These are phyloP conservation scores for Amblyopsis hoosieri DNA, from an alignment of 2,797 vertebrate genomes.

Conservation along the genomic window DNA sequence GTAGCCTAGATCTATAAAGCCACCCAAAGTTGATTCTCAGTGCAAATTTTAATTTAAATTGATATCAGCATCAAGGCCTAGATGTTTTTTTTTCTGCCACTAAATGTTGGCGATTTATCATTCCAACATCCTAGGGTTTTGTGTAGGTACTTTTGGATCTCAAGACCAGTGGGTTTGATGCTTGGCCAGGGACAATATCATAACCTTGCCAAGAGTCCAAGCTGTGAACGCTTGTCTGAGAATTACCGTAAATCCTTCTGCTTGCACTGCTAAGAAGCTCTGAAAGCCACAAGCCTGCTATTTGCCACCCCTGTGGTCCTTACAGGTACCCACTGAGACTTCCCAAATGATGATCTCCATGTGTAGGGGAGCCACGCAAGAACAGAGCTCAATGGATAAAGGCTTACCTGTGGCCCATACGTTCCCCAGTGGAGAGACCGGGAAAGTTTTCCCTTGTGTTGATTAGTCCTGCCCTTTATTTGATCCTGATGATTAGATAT, in stretches of 20 bases:
- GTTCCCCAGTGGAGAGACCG: conserved; percentile 60
- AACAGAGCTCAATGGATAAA: conserved; percentile 75
- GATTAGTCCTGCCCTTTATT: conserved; percentile 71
- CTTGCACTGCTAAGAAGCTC: conserved; percentile 79
- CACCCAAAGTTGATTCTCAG: conserved; percentile 73
- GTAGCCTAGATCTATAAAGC: conserved; percentile 70
- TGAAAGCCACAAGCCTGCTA: conserved; percentile 78
- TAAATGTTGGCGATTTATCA: conserved; percentile 83
- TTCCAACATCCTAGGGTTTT: conserved; percentile 82
- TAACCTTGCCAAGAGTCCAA: conserved; percentile 80
- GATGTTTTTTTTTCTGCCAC: conserved; percentile 79
- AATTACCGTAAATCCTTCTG: conserved; percentile 85
- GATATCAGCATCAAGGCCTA: conserved; percentile 80
- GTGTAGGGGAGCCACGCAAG: conserved; percentile 67
- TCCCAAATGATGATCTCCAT: conserved; percentile 70
- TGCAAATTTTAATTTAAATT: conserved; percentile 80
- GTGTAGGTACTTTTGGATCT: conserved; percentile 83
- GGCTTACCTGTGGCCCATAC: conserved; percentile 68
- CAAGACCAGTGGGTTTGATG: conserved; percentile 82
- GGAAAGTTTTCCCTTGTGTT: conserved; percentile 55
- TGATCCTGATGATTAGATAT: conserved; percentile 66
- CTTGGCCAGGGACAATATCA: conserved; percentile 82
- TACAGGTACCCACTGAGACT: conserved; percentile 75
- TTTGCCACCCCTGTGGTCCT: conserved; percentile 78
- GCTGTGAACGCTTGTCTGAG: conserved; percentile 86